Conservation (phyloP, 2,113 vertebrate genomes). For the Taxidea taxus region DNA sequence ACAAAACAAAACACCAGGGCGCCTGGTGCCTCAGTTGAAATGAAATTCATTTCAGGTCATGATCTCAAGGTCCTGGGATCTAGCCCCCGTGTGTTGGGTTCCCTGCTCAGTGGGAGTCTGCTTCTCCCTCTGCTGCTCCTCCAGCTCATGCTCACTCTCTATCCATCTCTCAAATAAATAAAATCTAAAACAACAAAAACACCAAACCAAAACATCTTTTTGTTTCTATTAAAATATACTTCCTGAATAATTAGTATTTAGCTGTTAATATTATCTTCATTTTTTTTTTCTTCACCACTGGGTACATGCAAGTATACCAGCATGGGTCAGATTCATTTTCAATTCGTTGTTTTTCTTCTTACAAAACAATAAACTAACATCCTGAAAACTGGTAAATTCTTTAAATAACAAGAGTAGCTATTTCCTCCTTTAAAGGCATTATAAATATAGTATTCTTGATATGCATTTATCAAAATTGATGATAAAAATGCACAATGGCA, state of each 20-base stretch:
- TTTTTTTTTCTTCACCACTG: background rate
- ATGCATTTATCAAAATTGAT: conserved; percentile 34
- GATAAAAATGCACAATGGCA: conserved; percentile 25
- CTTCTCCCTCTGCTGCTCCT: too few relatives aligned
- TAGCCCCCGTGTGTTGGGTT: too few relatives aligned
- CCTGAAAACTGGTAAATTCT: conserved; percentile 38
- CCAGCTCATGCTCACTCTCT: too few relatives aligned
- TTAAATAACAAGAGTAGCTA: conserved; percentile 45
- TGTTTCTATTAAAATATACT: conserved; percentile 70
- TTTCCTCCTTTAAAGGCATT: conserved; percentile 37
- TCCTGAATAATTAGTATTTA: conserved; percentile 63
- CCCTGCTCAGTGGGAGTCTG: too few relatives aligned
- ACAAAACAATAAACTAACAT: conserved; percentile 44
- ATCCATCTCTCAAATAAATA: too few relatives aligned
- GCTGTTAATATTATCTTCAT: conserved; percentile 47
- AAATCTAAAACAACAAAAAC: too few relatives aligned
- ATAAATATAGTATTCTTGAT: conserved; percentile 49
- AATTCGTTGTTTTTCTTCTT: conserved; percentile 39
- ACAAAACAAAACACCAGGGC: too few relatives aligned
- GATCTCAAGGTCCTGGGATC: too few relatives aligned
- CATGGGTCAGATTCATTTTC: conserved; percentile 33
- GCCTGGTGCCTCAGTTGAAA: too few relatives aligned
- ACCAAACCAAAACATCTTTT: conserved; percentile 40
- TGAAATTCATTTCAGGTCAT: too few relatives aligned
- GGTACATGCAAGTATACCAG: background rate